These are phyloP conservation scores for Morpho deidamia DNA, from an alignment of 2,888 invertebrate genomes.

Conservation along the genomic window DNA sequence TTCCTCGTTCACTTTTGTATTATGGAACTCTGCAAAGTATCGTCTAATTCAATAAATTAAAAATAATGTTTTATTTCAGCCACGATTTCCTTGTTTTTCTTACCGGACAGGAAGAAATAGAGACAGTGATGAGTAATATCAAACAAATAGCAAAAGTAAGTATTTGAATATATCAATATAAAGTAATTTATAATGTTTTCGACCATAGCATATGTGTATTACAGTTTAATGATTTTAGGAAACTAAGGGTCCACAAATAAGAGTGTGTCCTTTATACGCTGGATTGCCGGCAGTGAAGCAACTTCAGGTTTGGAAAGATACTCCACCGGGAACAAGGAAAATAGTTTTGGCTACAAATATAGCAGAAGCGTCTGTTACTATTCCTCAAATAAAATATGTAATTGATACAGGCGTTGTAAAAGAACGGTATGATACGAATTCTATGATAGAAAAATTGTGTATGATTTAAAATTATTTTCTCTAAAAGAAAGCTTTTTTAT, in stretches of 20 bases:
- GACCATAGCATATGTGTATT: conserved; percentile 27
- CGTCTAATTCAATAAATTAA: too few species aligned
- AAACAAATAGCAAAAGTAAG: conserved; percentile 83
- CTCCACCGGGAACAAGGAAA: conserved; percentile 88
- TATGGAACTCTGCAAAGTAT: too few species aligned
- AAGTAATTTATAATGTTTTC: neutral
- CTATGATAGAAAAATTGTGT: too few species aligned
- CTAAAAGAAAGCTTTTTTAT: too few species aligned
- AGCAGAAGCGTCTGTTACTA: conserved; percentile 98
- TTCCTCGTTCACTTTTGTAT: too few species aligned
- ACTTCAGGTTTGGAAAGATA: conserved; percentile 88
- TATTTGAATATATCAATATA: conserved; percentile 7
- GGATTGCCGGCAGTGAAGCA: conserved; percentile 92
- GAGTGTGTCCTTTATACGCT: conserved; percentile 93
- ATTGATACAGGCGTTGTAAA: conserved; percentile 96
- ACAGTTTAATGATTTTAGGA: conserved; percentile 52
- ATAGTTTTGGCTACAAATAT: conserved; percentile 97
- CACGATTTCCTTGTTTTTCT: conserved; percentile 95
- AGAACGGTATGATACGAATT: conserved; percentile 77
- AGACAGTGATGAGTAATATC: conserved; percentile 87
- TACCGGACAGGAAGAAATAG: conserved; percentile 98
- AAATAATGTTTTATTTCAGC: conserved; percentile 53
- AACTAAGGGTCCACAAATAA: conserved; percentile 81
- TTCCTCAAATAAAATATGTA: conserved; percentile 93
- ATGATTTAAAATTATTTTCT: too few species aligned